phyloP scores from a whole-genome alignment of 2,113 vertebrate genomes.

The Henicopernis longicauda region DNA sequence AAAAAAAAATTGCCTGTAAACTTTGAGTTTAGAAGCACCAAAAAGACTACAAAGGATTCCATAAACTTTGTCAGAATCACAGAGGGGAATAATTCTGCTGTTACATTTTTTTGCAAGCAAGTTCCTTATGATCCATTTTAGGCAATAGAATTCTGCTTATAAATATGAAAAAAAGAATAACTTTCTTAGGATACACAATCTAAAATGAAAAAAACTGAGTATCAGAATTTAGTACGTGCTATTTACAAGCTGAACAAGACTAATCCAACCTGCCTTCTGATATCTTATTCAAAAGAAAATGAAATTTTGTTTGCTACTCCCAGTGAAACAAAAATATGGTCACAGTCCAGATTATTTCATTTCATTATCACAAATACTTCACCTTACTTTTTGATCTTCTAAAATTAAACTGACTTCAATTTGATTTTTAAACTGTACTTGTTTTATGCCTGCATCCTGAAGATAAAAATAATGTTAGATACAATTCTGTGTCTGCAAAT shows the following conservation, averaged over 20 bases:
- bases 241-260: background rate
- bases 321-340: background rate
- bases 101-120: background rate
- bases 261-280: background rate
- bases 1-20: background rate
- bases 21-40: background rate
- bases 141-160: background rate
- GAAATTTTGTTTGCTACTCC: conserved; percentile 4
- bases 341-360: background rate
- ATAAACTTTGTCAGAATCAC: background rate
- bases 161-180: conserved; percentile 34
- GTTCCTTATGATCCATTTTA: background rate
- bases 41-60: background rate
- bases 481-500: background rate
- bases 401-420: background rate
- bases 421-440: background rate
- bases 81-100: background rate
- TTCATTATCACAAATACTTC: background rate
- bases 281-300: conserved; percentile 21
- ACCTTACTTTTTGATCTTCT: background rate
- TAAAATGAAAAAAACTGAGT: background rate
- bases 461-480: background rate
- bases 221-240: background rate
- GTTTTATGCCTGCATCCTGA: background rate
- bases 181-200: background rate